Conservation (phyloP, 2,797 vertebrate species). For the Brachyrhaphis roseni region DNA sequence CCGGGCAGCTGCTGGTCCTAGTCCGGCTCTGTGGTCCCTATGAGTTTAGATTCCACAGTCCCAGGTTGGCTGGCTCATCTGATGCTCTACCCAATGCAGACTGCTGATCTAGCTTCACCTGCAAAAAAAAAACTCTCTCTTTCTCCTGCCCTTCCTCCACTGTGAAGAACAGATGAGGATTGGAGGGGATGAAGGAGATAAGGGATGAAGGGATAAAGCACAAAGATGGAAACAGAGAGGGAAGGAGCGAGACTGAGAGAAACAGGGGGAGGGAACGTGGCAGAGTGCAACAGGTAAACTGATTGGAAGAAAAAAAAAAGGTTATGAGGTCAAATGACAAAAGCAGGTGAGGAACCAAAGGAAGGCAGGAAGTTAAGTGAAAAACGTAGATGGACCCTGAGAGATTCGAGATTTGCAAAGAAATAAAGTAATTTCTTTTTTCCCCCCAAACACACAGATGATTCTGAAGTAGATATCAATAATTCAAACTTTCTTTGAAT, state of each 20-base stretch:
- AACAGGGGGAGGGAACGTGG: constrained; percentile 39
- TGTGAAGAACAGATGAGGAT: constrained; percentile 79
- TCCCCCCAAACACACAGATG: not conserved
- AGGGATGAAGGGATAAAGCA: constrained; percentile 85
- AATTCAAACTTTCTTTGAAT: not conserved
- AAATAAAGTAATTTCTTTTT: not conserved
- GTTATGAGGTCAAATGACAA: constrained; percentile 77
- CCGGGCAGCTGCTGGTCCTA: constrained; percentile 37
- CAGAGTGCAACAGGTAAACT: constrained; percentile 65
- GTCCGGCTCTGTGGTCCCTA: constrained; percentile 26
- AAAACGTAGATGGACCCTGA: constrained; percentile 42
- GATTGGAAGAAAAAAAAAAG: constrained; percentile 77
- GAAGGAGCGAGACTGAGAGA: constrained; percentile 45
- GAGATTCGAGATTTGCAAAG: not conserved
- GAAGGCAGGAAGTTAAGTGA: constrained; percentile 28
- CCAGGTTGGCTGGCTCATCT: constrained; percentile 54
- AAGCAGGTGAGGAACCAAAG: constrained; percentile 54
- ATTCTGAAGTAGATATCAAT: not conserved
- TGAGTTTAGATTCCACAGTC: constrained; percentile 54
- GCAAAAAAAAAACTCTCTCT: constrained; percentile 75
- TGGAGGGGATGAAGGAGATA: constrained; percentile 86
- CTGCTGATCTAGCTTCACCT: constrained; percentile 65
- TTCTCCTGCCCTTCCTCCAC: constrained; percentile 68
- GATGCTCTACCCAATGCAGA: constrained; percentile 61
- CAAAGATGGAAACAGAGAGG: constrained; percentile 81